These are phyloP conservation scores for Siniperca scherzeri DNA, from an alignment of 2,797 vertebrate species.

Conservation along the genomic window DNA sequence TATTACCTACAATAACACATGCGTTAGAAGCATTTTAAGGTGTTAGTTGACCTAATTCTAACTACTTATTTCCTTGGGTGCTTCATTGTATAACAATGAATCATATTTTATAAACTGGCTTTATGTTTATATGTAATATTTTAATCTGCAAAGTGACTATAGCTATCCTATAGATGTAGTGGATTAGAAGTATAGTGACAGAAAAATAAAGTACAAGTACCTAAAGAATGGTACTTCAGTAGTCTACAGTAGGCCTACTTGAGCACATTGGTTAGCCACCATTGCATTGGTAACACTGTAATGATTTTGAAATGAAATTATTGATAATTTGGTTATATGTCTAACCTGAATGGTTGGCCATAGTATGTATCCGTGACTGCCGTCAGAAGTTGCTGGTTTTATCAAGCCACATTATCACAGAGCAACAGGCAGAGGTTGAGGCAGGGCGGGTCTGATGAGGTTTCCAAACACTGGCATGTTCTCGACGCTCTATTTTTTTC, in stretches of 20 bases:
- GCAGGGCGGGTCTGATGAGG: conserved; percentile 62
- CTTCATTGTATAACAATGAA: neutral
- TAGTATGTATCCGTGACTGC: neutral
- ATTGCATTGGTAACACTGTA: too few relatives aligned
- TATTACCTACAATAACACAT: neutral
- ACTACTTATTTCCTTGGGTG: neutral
- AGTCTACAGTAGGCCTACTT: too few relatives aligned
- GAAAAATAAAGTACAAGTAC: too few relatives aligned
- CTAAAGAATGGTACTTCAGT: too few relatives aligned
- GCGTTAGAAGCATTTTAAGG: neutral
- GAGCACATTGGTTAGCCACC: too few relatives aligned
- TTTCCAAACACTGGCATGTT: conserved; percentile 70
- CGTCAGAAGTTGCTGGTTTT: neutral
- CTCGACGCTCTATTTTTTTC: conserved; percentile 62
- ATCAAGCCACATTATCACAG: neutral
- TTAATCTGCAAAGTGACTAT: too few relatives aligned
- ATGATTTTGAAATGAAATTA: too few relatives aligned
- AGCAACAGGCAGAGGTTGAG: conserved; percentile 29
- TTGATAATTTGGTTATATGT: neutral
- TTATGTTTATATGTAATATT: neutral
- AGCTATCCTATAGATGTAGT: too few relatives aligned
- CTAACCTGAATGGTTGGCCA: neutral
- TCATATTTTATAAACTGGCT: neutral
- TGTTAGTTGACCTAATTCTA: neutral
- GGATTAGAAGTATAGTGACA: too few relatives aligned